Base-by-base conservation (phyloP, 2,888 invertebrate species). In the Trichogramma dendrolimi region DNA sequence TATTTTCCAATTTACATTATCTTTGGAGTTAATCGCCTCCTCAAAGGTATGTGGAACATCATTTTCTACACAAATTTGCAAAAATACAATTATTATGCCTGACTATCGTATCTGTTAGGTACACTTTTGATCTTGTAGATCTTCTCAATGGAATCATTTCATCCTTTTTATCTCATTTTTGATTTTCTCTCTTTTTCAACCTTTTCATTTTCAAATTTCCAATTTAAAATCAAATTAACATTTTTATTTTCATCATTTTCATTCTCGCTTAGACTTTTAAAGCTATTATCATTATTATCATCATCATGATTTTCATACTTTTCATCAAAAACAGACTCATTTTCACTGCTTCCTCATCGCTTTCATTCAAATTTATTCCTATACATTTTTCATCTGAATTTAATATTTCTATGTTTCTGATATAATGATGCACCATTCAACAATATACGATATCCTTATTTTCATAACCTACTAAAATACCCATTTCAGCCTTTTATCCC, bases 331-430 rank as follows among this genome's bases (percentile, higher is more conserved):
- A 1, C 14, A 1, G 14, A 14, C 1, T 14, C 14, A 14, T 14
- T 2, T 14, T 14, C 14, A 14, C 14, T 14, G 14, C 2, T 14
- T 14, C 14, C 1, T 14, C 14, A 14, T 14, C 14, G 2, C 14
- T 14, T 14, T 14, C 14, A 14, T 51, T 11, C 6, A 5, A 2
- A 51, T 42, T 44, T 27, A 43, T 42, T 42, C 61, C 51, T 40
- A 66, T 62, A 53, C 51, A 58, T 60, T 53, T 62, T 44, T 52
- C 54, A 58, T 52, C 44, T 27, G 58, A 11, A 56, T 66, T 62
- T 27, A 64, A 43, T n/a, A 64, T 52, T 38, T 62, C 58, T 48
- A 66, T 61, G 53, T 66, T 60, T 62, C 62, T n/a, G 62, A 58
- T 27, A 60, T 42, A 43, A 66, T 58, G n/a, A 66, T 55, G 55